phyloP scores from a whole-genome alignment of 2,888 invertebrate genomes.

The Cantharis lateralis region DNA sequence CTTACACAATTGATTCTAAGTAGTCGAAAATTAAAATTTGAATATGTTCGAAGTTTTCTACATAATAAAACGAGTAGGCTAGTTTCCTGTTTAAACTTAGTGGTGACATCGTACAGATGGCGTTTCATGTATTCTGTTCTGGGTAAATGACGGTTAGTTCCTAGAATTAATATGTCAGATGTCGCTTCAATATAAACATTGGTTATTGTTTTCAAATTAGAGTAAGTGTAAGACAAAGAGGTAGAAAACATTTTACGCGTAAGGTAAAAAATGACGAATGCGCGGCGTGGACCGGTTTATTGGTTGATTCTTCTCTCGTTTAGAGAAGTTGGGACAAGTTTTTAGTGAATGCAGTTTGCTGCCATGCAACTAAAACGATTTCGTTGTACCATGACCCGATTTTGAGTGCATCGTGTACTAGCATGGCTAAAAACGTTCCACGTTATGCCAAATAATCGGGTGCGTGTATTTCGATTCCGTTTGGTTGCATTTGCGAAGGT shows the following conservation, averaged over 20 bases:
- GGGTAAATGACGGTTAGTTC: not conserved
- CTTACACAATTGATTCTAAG: too few relatives aligned
- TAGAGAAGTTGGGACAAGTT: slow-evolving; percentile 53
- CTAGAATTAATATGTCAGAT: not conserved
- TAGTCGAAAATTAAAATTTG: too few relatives aligned
- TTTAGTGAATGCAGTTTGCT: slow-evolving; percentile 53
- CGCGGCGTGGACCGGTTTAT: slow-evolving; percentile 51
- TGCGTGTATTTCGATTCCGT: slow-evolving; percentile 27
- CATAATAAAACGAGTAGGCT: not conserved
- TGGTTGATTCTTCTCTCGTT: slow-evolving; percentile 52
- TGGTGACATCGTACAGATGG: not conserved
- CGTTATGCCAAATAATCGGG: slow-evolving; percentile 31
- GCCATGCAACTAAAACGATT: slow-evolving; percentile 55
- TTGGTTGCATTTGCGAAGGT: slow-evolving; percentile 38
- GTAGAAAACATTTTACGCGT: slow-evolving; percentile 39
- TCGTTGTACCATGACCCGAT: slow-evolving; percentile 57
- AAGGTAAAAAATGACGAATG: slow-evolving; percentile 52
- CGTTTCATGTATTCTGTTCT: not conserved
- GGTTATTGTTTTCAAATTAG: slow-evolving; percentile 25
- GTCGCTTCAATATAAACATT: slow-evolving; percentile 9
- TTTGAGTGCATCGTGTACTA: slow-evolving; percentile 52
- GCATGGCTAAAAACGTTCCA: slow-evolving; percentile 49
- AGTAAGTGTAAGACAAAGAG: slow-evolving; percentile 45
- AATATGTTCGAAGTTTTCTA: too few relatives aligned
- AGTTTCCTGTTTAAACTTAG: not conserved